Evolutionary conservation across 2,888 invertebrate genomes (phyloP).

Genomic region (Drosophila koepferae): DNA sequence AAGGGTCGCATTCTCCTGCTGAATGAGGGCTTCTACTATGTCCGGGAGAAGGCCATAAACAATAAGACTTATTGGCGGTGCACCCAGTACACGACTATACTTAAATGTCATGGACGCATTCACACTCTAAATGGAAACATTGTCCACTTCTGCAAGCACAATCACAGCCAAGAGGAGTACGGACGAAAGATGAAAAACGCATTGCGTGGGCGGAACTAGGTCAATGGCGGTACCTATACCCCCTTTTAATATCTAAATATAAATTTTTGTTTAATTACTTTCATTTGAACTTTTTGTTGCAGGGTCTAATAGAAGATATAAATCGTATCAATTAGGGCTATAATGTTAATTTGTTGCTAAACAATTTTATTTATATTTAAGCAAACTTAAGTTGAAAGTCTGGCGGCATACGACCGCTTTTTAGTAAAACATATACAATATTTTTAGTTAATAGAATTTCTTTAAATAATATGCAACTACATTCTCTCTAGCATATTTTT

Average conservation of each 20-base stretch:
- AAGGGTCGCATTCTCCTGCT: conserved; percentile 82
- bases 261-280: background rate
- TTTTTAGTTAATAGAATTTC: background rate
- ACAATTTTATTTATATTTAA: background rate
- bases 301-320: background rate
- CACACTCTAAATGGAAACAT: conserved; percentile 80
- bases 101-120: conserved; percentile 83
- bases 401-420: background rate
- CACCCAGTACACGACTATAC: conserved; percentile 83
- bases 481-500: background rate
- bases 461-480: background rate
- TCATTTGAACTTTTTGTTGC: background rate
- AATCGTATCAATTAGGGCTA: background rate
- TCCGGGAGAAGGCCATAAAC: conserved; percentile 82
- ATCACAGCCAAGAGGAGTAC: conserved; percentile 65
- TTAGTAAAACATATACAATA: background rate
- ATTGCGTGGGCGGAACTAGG: background rate
- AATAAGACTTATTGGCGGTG: conserved; percentile 85
- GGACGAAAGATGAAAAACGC: conserved; percentile 33
- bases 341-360: background rate
- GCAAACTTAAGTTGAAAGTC: too few species aligned
- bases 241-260: background rate
- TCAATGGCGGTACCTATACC: background rate
- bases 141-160: conserved; percentile 80
- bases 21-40: conserved; percentile 81